Evolutionary conservation across 2,888 invertebrate genomes (phyloP).

Genomic region (Scaptomyza flava): DNA sequence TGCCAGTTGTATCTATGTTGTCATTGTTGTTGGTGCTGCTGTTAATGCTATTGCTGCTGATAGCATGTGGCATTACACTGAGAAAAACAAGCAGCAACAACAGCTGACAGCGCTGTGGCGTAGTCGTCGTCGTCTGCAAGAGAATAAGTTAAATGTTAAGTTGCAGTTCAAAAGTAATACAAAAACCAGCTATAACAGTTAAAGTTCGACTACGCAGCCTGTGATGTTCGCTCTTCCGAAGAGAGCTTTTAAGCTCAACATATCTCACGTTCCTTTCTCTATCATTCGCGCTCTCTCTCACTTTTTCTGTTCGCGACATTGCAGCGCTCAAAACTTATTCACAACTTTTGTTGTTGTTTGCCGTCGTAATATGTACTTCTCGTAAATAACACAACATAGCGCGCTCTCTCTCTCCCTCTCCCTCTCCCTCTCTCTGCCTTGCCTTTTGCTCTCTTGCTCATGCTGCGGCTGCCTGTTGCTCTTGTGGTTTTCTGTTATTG

Average conservation of each 20-base stretch:
- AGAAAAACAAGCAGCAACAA: conserved; percentile 48
- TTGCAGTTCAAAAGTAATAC: not conserved
- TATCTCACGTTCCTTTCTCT: not conserved
- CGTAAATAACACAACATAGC: conserved; percentile 23
- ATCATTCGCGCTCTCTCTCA: not conserved
- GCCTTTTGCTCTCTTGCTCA: conserved; percentile 10
- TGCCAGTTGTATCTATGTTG: conserved; percentile 40
- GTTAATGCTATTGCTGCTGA: conserved; percentile 39
- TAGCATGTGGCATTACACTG: conserved; percentile 42
- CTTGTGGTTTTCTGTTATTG: conserved; percentile 57
- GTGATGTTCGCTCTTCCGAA: not conserved
- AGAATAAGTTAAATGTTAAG: conserved; percentile 9
- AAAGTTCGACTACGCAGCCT: not conserved
- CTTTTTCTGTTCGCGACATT: not conserved
- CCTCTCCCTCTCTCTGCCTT: not conserved
- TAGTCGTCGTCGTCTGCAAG: conserved; percentile 32
- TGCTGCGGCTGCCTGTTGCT: conserved; percentile 47
- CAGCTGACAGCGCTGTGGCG: conserved; percentile 35
- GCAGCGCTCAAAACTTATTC: conserved; percentile 43
- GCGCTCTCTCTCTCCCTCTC: conserved; percentile 3
- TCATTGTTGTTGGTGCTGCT: conserved; percentile 19
- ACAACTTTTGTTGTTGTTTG: conserved; percentile 50
- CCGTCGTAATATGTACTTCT: conserved; percentile 31
- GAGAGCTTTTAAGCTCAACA: conserved; percentile 12
- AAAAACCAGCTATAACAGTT: not conserved